Base-by-base conservation (phyloP, 2,113 vertebrate genomes). In the Hepsetus odoe region DNA sequence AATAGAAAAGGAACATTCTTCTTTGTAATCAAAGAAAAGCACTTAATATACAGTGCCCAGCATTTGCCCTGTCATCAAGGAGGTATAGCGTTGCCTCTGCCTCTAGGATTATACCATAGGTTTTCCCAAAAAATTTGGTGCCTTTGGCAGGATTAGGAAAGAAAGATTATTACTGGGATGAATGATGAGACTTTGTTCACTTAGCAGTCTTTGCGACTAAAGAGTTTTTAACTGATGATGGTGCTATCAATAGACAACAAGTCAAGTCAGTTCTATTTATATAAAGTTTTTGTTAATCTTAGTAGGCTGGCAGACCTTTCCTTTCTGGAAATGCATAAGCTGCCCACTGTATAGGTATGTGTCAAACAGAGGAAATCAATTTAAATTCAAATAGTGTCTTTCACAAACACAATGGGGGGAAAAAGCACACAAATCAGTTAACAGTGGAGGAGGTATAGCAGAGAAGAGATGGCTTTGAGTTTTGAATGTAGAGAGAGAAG, bases 171-270 rank as follows among this genome's bases (percentile, higher is more conserved):
- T 16, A 59, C 14, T 59, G 12, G 56, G 28, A 28, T 59, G 28
- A 59, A 2, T 30, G 26, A 59, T 59, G 56, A 16, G 51, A 22
- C 20, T 9, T n/a, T 13, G n/a, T n/a, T 55, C 51, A 5, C 4
- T 1, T 1, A 74, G 40, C 65, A 62, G 59, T 83, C 16, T 9
- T 22, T 77, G 51, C n/a, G 35, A 58, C 61, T 81, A 66, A 58
- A 74, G 72, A 77, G 26, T 5, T 26, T 56, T 58, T 64, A 32
- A 51, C 70, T 87, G 66, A 81, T 76, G 81, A 72, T 84, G 46
- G 32, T 76, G 33, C 66, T 79, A 72, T 75, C 81, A 79, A 80
- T 75, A 76, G 74, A 7, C 18, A 9, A 42, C 74, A 85, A n/a
- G n/a, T n/a, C n/a, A n/a, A n/a, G n/a, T n/a, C n/a, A n/a, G n/a